These are phyloP conservation scores for Otolemur crassicaudatus DNA, from an alignment of 2,797 vertebrate species.

Conservation along the genomic window DNA sequence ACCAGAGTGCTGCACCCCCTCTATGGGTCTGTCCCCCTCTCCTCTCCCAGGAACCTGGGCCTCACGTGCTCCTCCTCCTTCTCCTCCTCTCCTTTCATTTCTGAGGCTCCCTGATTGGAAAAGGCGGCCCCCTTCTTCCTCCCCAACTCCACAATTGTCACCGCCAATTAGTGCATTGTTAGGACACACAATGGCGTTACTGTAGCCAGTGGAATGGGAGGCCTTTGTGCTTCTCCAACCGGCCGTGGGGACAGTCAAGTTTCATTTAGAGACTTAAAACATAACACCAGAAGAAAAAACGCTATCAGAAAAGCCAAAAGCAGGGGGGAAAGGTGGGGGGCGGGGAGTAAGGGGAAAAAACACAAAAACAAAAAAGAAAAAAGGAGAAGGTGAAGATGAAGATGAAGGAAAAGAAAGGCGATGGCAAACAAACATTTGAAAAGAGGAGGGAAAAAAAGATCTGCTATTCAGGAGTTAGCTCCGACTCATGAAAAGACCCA, in stretches of 20 bases:
- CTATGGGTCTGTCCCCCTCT: background rate
- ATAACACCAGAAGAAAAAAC: conserved; percentile 92
- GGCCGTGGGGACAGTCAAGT: conserved; percentile 96
- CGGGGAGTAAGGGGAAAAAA: conserved; percentile 44
- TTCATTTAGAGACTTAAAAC: conserved; percentile 95
- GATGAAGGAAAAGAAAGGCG: conserved; percentile 40
- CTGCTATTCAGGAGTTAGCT: conserved; percentile 82
- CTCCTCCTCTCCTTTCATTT: conserved; percentile 81
- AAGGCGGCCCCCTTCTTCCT: conserved; percentile 89
- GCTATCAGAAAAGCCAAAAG: conserved; percentile 93
- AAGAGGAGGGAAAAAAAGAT: background rate
- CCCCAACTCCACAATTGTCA: conserved; percentile 92
- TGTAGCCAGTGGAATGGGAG: conserved; percentile 92
- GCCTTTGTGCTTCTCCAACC: conserved; percentile 97
- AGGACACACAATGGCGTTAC: conserved; percentile 94
- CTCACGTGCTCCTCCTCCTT: conserved; percentile 25
- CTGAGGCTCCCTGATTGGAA: conserved; percentile 90
- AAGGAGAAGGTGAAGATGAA: background rate
- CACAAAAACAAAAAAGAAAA: background rate
- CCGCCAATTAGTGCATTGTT: conserved; percentile 97
- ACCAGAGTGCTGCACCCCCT: conserved; percentile 5
- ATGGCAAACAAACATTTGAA: conserved; percentile 1
- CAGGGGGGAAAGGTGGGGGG: conserved; percentile 82
- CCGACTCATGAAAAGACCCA: conserved; percentile 87
- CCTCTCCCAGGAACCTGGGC: conserved; percentile 58